Percentiles rank a stretch among this genome's conserved stretches.
Conservation (phyloP, 1,140 invertebrate species). For the Bathynomus jamesi region DNA sequence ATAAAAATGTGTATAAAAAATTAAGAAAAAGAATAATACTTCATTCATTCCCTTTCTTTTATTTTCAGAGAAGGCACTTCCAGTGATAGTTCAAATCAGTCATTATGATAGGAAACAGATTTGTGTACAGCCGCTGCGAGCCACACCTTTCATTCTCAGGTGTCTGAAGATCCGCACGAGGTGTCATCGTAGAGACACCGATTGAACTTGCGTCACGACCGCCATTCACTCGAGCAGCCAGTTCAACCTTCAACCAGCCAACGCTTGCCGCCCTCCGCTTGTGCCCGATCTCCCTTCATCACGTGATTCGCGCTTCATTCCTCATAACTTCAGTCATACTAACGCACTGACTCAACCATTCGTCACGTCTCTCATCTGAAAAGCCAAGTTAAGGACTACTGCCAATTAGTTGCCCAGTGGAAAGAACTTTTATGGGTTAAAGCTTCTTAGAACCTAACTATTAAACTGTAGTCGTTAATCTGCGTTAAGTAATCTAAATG, state of each 20-base stretch:
- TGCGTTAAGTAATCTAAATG: too few species aligned
- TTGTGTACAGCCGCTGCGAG: background rate
- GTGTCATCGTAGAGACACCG: too few species aligned
- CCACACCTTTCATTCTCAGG: background rate
- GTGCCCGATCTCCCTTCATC: background rate
- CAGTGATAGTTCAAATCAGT: too few species aligned
- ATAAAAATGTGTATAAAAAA: too few species aligned
- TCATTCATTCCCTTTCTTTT: too few species aligned
- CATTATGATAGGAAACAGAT: too few species aligned
- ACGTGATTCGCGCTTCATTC: conserved; percentile 10
- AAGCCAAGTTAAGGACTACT: conserved; percentile 36
- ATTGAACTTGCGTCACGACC: too few species aligned
- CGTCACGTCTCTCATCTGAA: conserved; percentile 34
- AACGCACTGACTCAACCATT: conserved; percentile 31
- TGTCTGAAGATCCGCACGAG: background rate
- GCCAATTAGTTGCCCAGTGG: conserved; percentile 26
- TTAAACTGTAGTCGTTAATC: too few species aligned
- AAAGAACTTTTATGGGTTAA: background rate
- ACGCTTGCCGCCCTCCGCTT: background rate
- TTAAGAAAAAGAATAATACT: too few species aligned
- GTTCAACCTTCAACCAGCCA: background rate
- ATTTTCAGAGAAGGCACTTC: background rate
- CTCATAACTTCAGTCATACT: conserved; percentile 31
- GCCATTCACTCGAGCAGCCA: background rate
- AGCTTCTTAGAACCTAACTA: background rate